phyloP scores from a whole-genome alignment of 2,797 vertebrate genomes.

The Pampus argenteus region DNA sequence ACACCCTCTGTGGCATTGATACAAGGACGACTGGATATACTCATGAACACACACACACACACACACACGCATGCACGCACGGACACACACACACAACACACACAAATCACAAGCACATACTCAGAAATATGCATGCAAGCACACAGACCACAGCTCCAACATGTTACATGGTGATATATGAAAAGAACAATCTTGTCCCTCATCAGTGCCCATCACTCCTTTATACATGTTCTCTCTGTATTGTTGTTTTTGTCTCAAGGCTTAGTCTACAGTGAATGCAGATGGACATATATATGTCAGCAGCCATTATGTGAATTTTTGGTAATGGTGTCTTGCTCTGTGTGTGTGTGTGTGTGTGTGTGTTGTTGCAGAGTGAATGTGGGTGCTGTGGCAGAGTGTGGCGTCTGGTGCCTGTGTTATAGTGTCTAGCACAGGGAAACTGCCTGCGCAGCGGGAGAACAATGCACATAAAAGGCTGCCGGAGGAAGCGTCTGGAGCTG shows the following conservation, averaged over 20 bases:
- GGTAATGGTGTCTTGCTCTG: conserved; percentile 65
- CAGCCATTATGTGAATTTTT: conserved; percentile 72
- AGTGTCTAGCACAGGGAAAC: conserved; percentile 64
- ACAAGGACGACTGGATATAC: conserved; percentile 66
- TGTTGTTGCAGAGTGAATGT: conserved; percentile 51
- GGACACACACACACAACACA: conserved; percentile 28
- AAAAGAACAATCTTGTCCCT: conserved; percentile 55
- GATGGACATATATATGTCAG: conserved; percentile 79
- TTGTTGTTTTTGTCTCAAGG: conserved; percentile 76
- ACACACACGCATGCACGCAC: conserved; percentile 24
- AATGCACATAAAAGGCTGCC: conserved; percentile 81
- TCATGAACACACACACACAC: conserved; percentile 1
- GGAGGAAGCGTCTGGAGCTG: conserved; percentile 78
- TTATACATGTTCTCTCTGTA: conserved; percentile 45
- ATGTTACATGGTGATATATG: conserved; percentile 30
- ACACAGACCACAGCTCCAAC: conserved; percentile 21
- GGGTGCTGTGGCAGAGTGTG: conserved; percentile 67
- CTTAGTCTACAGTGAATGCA: conserved; percentile 73
- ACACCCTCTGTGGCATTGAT: conserved; percentile 74
- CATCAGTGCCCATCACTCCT: conserved; percentile 79
- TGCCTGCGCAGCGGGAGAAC: conserved; percentile 68
- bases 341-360: conserved; percentile 20
- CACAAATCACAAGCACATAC: conserved; percentile 46
- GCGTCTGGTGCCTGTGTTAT: conserved; percentile 67
- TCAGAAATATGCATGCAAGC: conserved; percentile 11